Percentiles rank a stretch among this genome's conserved stretches.
Evolutionary conservation across 2,888 invertebrate species (phyloP).

Genomic region (Monoplex corrugatus): DNA sequence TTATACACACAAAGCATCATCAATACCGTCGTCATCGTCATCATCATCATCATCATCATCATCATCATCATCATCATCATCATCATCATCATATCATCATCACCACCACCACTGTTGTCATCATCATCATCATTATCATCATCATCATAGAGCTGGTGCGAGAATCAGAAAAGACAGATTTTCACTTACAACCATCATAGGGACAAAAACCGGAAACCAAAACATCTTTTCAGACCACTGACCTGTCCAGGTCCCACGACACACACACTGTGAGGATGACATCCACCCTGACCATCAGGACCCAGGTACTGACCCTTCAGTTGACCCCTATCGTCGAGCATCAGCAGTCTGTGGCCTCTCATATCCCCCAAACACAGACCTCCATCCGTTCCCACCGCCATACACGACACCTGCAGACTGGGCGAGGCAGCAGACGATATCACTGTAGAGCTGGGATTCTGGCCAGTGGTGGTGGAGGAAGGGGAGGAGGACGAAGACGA

Average conservation of each 20-base stretch:
- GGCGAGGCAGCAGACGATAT: neutral
- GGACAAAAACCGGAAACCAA: no score
- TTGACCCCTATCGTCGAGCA: conserved; percentile 29
- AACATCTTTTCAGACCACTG: neutral
- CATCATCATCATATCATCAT: no score
- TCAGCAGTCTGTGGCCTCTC: conserved; percentile 11
- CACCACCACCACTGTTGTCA: no score
- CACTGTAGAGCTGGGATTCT: neutral
- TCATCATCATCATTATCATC: no score
- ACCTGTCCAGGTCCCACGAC: conserved; percentile 41
- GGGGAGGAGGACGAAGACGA: neutral
- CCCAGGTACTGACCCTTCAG: conserved; percentile 51
- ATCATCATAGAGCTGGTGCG: no score
- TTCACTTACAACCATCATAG: no score
- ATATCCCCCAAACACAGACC: conserved; percentile 42
- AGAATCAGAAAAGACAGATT: no score
- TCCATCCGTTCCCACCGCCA: conserved; percentile 49
- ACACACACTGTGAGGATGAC: conserved; percentile 42
- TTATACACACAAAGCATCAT: no score
- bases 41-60: no score
- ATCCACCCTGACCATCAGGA: conserved; percentile 41
- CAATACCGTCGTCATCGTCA: no score
- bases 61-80: no score
- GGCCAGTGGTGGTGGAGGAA: neutral
- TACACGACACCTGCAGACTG: conserved; percentile 36